A percentile compares a stretch with the other conserved stretches of the same genome.
phyloP scores from a whole-genome alignment of 1,140 invertebrate genomes.

The Polypedilum pembai region DNA sequence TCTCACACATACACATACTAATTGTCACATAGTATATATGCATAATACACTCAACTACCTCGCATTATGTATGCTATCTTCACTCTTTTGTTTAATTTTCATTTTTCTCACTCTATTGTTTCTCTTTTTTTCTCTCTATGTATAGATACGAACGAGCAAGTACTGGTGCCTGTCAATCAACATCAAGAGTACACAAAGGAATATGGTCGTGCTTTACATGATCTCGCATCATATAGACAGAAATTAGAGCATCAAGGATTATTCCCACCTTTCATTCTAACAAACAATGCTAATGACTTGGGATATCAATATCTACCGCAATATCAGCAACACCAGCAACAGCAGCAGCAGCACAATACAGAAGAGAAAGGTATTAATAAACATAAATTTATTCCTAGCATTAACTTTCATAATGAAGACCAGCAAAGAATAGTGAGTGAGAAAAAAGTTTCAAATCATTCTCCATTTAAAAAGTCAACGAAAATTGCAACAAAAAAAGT shows the following conservation, averaged over 20 bases:
- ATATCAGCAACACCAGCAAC: not conserved
- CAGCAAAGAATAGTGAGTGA: not conserved
- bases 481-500: not conserved
- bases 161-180: not conserved
- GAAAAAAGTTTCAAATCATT: not conserved
- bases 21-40: no score
- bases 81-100: no score
- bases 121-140: no score
- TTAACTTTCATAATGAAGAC: not conserved
- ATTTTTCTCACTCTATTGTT: no score
- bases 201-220: not conserved
- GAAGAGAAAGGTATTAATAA: not conserved
- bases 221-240: constrained; percentile 1
- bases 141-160: no score
- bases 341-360: not conserved
- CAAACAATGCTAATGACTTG: not conserved
- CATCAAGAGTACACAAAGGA: not conserved
- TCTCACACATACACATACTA: no score
- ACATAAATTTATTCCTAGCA: not conserved
- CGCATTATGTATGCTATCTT: no score
- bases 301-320: not conserved
- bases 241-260: constrained; percentile 18
- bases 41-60: no score
- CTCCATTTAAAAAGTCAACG: not conserved
- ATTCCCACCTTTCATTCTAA: not conserved